Base-by-base conservation (phyloP, 30 jellyfish, hydroid and myxozoan genomes). In the Rhopilema esculentum region DNA sequence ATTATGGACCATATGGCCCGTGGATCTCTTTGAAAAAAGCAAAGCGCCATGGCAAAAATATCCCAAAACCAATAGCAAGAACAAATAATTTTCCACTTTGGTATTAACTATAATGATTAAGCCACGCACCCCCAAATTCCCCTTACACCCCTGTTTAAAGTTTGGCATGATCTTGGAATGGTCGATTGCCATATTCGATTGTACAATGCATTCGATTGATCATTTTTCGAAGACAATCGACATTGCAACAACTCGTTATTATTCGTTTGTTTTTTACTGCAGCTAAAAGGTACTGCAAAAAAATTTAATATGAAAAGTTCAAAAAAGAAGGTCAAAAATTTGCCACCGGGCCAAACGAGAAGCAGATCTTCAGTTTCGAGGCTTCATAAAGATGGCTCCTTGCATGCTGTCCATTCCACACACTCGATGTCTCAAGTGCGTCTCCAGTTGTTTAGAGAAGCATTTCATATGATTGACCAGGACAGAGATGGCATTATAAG, bases 401-500 rank as follows among this genome's bases (percentile, higher is more conserved):
- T 63, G 1, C 87, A 74, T 19, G 32, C 86, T 21, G 82, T 62
- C 19, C 84, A 77, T 20, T 74, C 95, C 12, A 69, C 77, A 21
- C 50, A 40, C 33, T 57, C 85, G 6, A 66, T 68, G 83, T 66
- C 95, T 1, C 86, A 75, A n/a, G 69, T 40, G 27, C 66, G 62
- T 31, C 67, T 86, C 0, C 88, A 75, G 57, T 51, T 66, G 25
- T 66, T 86, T 52, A 48, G 89, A 24, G 95, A 86, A 28, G 87
- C 87, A 1, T 86, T 86, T 49, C 49, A 75, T 73, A 31, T 86
- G 31, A 66, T 86, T 16, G 95, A 86, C 63, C 89, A 86, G 26
- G 95, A 86, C 53, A 83, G 95, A 74, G 89, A 76, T 57, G 89
- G 89, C 15, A 18, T 32, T 31, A 66, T 86, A 20, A 65, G 88